Evolutionary conservation across 2,113 vertebrate species (phyloP).

Genomic region (Xiphophorus couchianus): DNA sequence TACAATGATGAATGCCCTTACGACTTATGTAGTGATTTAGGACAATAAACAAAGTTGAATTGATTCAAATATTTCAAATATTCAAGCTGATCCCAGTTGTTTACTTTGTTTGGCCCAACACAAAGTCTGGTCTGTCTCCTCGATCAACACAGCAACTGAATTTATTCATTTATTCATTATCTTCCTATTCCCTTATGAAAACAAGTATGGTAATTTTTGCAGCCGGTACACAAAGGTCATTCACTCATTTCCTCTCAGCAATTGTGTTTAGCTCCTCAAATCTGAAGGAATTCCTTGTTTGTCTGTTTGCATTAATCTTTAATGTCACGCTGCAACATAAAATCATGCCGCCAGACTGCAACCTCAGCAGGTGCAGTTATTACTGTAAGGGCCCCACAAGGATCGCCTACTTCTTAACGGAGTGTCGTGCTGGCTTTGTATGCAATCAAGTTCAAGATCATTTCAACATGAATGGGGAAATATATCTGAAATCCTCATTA

Average conservation of each 20-base stretch:
- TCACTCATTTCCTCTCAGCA: slow-evolving; percentile 7
- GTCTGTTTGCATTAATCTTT: slow-evolving; percentile 36
- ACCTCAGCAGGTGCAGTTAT: slow-evolving; percentile 30
- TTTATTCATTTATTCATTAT: slow-evolving; percentile 34
- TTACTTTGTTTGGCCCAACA: slow-evolving; percentile 14
- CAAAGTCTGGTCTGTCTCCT: background rate
- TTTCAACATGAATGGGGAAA: slow-evolving; percentile 17
- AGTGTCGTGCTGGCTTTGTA: slow-evolving; percentile 9
- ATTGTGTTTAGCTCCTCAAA: background rate
- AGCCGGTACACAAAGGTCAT: slow-evolving; percentile 27
- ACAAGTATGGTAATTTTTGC: slow-evolving; percentile 14
- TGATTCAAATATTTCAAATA: background rate
- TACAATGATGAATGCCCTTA: background rate
- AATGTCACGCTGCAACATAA: slow-evolving; percentile 10
- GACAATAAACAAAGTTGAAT: slow-evolving; percentile 2
- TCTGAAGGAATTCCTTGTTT: slow-evolving; percentile 10
- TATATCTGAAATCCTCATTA: slow-evolving; percentile 20
- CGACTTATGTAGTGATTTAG: background rate
- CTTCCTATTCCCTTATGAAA: background rate
- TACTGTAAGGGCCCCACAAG: slow-evolving; percentile 12
- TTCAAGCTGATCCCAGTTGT: slow-evolving; percentile 26
- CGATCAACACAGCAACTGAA: slow-evolving; percentile 9
- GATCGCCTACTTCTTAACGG: background rate
- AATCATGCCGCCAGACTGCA: slow-evolving; percentile 18
- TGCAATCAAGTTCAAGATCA: slow-evolving; percentile 22